Conservation (phyloP, 2,888 invertebrate species). For the Pseudococcus viburni region DNA sequence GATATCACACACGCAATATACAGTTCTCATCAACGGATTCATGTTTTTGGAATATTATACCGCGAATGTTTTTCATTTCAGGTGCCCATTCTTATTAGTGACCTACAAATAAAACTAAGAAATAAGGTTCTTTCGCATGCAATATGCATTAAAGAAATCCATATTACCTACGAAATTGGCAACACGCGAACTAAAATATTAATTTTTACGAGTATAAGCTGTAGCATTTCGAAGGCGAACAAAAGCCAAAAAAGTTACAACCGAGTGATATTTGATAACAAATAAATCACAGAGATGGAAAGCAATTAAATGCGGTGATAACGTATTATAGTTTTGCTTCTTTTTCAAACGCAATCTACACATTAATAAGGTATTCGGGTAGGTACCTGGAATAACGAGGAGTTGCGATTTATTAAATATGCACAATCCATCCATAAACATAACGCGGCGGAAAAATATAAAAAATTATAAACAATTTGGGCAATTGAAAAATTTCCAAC, state of each 20-base stretch:
- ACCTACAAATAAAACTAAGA: not conserved
- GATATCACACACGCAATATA: not conserved
- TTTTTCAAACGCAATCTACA: not conserved
- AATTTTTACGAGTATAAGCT: not conserved
- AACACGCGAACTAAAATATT: not conserved
- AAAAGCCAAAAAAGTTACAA: not conserved
- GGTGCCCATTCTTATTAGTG: not conserved
- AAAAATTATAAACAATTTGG: not conserved
- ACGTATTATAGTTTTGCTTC: not conserved
- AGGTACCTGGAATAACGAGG: not conserved
- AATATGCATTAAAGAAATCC: not conserved
- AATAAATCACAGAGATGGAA: not conserved
- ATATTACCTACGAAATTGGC: not conserved
- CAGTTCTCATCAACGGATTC: not conserved
- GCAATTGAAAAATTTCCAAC: not conserved
- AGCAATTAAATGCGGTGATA: not conserved
- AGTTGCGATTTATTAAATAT: not conserved
- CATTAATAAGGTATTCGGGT: not conserved
- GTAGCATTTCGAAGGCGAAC: not conserved
- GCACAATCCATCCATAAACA: constrained; percentile 1
- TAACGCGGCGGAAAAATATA: not conserved
- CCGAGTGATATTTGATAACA: not conserved
- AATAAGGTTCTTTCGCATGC: not conserved
- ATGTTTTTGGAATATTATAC: constrained; percentile 6
- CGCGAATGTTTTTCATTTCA: not conserved